Evolutionary conservation across 2,113 vertebrate species (phyloP).

Genomic region (Spilogale gracilis): DNA sequence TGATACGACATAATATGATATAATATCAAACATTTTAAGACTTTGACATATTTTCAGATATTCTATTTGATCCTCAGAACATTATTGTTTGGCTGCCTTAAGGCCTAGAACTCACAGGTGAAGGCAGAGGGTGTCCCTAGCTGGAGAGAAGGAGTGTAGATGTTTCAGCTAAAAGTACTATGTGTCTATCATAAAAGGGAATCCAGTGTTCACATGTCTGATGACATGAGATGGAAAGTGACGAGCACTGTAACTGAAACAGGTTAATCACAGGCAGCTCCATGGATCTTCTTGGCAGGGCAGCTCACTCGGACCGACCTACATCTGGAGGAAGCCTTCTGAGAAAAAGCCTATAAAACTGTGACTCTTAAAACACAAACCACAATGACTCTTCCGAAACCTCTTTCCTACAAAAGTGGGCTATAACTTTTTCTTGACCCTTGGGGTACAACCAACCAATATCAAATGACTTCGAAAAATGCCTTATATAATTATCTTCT

Average conservation of each 20-base stretch:
- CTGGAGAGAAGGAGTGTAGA: neutral
- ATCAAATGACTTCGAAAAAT: conserved; percentile 52
- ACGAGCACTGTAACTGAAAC: neutral
- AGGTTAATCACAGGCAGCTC: neutral
- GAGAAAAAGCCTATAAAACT: conserved; percentile 28
- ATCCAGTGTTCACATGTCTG: neutral
- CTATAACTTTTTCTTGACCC: conserved; percentile 61
- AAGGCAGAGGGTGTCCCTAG: neutral
- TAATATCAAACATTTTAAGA: neutral
- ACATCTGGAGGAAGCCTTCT: neutral
- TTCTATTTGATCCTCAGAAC: neutral
- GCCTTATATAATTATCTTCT: conserved; percentile 55
- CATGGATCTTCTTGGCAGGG: neutral
- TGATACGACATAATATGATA: neutral
- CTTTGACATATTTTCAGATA: neutral
- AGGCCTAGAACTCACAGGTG: neutral
- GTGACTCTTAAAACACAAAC: conserved; percentile 51
- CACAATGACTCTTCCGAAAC: conserved; percentile 37
- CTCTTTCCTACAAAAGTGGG: conserved; percentile 24
- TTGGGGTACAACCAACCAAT: conserved; percentile 9
- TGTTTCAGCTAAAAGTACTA: neutral
- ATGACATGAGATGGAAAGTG: neutral
- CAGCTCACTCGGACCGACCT: neutral
- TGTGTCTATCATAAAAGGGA: neutral
- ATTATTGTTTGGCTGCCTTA: neutral